phyloP scores from a whole-genome alignment of 2,888 invertebrate genomes.

The Polydrusus cervinus region DNA sequence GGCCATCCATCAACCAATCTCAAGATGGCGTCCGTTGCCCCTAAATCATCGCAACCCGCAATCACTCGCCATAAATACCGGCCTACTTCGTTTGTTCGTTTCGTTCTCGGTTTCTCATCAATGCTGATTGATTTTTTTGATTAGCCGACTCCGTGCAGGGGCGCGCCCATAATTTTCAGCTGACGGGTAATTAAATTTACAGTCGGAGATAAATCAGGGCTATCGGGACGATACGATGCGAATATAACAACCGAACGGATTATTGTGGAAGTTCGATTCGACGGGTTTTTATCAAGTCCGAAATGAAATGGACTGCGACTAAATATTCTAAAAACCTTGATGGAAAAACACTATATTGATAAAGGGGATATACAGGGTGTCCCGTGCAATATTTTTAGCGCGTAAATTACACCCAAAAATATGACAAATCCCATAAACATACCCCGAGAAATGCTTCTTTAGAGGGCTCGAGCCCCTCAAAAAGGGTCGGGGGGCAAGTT shows the following conservation, averaged over 20 bases:
- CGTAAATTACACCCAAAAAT: no score
- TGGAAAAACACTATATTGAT: no score
- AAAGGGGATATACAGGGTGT: no score
- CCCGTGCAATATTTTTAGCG: no score
- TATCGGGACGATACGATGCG: constrained; percentile 35
- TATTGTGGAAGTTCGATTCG: constrained; percentile 21
- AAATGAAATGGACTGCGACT: constrained; percentile 3
- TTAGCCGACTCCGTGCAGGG: constrained; percentile 52
- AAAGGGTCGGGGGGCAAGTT: no score
- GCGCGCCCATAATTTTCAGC: constrained; percentile 52
- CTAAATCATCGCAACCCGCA: constrained; percentile 65
- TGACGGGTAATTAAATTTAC: constrained; percentile 54
- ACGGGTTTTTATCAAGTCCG: constrained; percentile 30
- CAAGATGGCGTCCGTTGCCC: constrained; percentile 62
- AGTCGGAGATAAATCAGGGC: constrained; percentile 49
- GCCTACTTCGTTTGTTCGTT: constrained; percentile 54
- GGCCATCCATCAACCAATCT: constrained; percentile 61
- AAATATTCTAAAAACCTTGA: no score
- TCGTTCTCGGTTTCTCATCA: constrained; percentile 53
- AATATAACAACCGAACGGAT: constrained; percentile 36
- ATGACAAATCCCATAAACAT: no score
- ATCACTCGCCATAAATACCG: constrained; percentile 64
- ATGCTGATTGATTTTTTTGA: constrained; percentile 56
- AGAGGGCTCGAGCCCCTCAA: no score
- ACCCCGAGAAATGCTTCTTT: no score